Conservation (phyloP, 2,113 vertebrate genomes). For the Nothocercus nigrocapillus region DNA sequence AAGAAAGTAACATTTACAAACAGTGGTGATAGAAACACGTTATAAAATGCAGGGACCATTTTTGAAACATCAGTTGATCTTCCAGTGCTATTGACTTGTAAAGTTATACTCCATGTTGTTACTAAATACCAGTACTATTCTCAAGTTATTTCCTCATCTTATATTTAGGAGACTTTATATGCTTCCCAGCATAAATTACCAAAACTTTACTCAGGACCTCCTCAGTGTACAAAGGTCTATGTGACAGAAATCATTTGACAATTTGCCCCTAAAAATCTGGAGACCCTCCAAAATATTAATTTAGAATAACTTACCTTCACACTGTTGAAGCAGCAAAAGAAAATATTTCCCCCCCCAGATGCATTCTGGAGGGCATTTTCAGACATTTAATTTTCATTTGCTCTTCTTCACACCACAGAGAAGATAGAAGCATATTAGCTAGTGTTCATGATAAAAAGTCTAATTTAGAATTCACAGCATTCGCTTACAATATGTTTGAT, state of each 20-base stretch:
- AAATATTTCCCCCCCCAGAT: background rate
- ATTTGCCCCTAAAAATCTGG: background rate
- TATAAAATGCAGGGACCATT: background rate
- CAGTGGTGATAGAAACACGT: background rate
- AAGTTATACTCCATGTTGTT: background rate
- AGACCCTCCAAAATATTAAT: background rate
- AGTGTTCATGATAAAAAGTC: background rate
- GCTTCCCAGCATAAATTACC: background rate
- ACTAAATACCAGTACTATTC: background rate
- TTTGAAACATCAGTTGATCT: background rate
- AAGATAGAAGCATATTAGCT: background rate
- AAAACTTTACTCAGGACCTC: background rate
- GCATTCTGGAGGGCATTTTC: background rate
- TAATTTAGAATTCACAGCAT: constrained; percentile 14
- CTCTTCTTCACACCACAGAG: constrained; percentile 1
- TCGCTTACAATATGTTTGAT: background rate
- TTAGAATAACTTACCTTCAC: background rate
- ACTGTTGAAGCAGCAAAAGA: background rate
- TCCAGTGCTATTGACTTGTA: background rate
- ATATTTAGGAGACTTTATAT: background rate
- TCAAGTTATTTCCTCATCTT: background rate
- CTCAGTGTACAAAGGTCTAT: background rate
- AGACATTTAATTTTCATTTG: background rate
- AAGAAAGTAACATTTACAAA: background rate
- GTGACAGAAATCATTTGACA: background rate